Evolutionary conservation across 1,140 invertebrate genomes (phyloP).

Genomic region (Trichonephila inaurata): DNA sequence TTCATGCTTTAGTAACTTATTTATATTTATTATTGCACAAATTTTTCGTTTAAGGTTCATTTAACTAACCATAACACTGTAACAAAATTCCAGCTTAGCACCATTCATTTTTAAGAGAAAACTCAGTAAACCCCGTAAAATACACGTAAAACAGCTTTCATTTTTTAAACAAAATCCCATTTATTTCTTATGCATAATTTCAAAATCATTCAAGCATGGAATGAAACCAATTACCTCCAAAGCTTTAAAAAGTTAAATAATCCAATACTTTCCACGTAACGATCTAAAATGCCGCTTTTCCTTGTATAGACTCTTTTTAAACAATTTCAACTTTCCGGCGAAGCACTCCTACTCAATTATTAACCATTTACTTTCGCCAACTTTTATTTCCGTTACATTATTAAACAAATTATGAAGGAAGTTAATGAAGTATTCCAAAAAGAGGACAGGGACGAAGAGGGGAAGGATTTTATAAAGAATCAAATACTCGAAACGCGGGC

Average conservation of each 20-base stretch:
- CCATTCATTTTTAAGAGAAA: no score
- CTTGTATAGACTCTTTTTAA: background rate
- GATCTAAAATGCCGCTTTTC: background rate
- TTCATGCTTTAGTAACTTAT: no score
- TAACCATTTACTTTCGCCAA: slow-evolving; percentile 22
- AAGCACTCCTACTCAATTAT: background rate
- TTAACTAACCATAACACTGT: no score
- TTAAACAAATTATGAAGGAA: slow-evolving; percentile 38
- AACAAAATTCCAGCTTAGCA: no score
- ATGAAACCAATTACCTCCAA: background rate
- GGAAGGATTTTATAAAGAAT: slow-evolving; percentile 18
- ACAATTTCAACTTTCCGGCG: background rate
- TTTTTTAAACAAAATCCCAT: no score
- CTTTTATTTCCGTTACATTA: slow-evolving; percentile 41
- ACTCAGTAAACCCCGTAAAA: no score
- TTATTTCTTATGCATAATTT: background rate
- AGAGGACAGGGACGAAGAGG: background rate
- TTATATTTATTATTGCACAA: no score
- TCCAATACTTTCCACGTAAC: background rate
- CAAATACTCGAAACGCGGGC: slow-evolving; percentile 33
- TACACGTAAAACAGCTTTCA: no score
- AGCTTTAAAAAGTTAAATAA: background rate
- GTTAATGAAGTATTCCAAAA: slow-evolving; percentile 57
- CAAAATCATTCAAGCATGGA: background rate
- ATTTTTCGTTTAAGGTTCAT: no score